phyloP scores from a whole-genome alignment of 30 jellyfish, hydroid and myxozoan genomes.

The Aurelia coerulea region DNA sequence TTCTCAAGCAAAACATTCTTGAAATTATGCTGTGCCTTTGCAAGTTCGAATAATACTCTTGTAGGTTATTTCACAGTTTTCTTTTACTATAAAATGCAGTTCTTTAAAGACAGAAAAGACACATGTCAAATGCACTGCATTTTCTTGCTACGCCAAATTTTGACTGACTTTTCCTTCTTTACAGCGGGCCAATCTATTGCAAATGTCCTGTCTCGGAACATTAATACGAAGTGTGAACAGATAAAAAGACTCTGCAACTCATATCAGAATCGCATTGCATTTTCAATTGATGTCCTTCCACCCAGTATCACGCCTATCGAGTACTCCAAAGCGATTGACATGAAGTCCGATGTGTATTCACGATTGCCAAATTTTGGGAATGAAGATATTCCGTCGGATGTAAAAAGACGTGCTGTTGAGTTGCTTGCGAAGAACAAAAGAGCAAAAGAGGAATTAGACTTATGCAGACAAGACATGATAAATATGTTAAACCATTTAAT shows the following conservation, averaged over 20 bases:
- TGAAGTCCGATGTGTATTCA: background rate
- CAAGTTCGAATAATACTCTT: background rate
- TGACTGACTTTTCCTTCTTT: background rate
- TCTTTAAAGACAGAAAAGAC: no score
- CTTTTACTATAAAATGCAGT: no score
- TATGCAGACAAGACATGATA: background rate
- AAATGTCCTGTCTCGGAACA: constrained; percentile 5
- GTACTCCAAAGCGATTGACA: background rate
- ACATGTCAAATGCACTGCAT: no score
- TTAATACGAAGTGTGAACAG: background rate
- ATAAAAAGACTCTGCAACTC: background rate
- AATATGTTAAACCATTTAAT: background rate
- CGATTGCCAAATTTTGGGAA: background rate
- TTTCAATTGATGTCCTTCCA: background rate
- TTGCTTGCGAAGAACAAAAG: background rate
- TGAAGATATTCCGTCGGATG: constrained; percentile 4
- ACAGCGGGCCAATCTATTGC: constrained; percentile 1
- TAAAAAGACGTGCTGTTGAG: constrained; percentile 32
- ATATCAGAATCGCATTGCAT: background rate
- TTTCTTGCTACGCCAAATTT: background rate
- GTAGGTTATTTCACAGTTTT: background rate
- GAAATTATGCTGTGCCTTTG: background rate
- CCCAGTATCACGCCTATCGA: background rate
- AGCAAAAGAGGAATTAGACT: background rate
- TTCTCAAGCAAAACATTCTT: background rate